A percentile compares a stretch with the other conserved stretches of the same genome.
Evolutionary conservation across 2,888 invertebrate genomes (phyloP).

Genomic region (Idaea dimidiata): DNA sequence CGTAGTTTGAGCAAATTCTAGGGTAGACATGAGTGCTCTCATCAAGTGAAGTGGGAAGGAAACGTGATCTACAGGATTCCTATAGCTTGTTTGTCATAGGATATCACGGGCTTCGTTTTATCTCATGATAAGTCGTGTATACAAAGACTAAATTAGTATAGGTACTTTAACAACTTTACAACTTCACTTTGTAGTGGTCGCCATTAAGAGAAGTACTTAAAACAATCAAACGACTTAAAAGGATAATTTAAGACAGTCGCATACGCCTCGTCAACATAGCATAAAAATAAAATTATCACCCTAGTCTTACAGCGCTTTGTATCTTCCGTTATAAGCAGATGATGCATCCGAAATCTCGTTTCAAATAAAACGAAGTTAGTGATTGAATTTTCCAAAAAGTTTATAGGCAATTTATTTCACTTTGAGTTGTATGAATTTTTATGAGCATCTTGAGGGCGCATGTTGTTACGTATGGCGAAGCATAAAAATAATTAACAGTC

Average conservation of each 20-base stretch:
- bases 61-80: constrained; percentile 64
- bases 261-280: neutral
- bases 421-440: constrained; percentile 68
- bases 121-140: constrained; percentile 19
- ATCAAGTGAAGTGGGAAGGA: constrained; percentile 53
- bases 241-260: neutral
- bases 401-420: constrained; percentile 58
- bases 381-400: constrained; percentile 28
- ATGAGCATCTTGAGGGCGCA: constrained; percentile 69
- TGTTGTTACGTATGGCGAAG: constrained; percentile 62
- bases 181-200: constrained; percentile 38
- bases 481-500: constrained; percentile 78
- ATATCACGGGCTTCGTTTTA: constrained; percentile 39
- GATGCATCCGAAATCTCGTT: neutral
- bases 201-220: constrained; percentile 3
- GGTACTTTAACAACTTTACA: constrained; percentile 29
- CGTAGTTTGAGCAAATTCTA: constrained; percentile 58
- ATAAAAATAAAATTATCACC: neutral
- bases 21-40: constrained; percentile 62
- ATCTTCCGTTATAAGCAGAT: constrained; percentile 1
- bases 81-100: constrained; percentile 54
- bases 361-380: neutral
- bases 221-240: constrained; percentile 3
- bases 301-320: neutral
- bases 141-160: constrained; percentile 36